These are phyloP conservation scores for Mantis religiosa DNA, from an alignment of 2,888 invertebrate species.

Conservation along the genomic window DNA sequence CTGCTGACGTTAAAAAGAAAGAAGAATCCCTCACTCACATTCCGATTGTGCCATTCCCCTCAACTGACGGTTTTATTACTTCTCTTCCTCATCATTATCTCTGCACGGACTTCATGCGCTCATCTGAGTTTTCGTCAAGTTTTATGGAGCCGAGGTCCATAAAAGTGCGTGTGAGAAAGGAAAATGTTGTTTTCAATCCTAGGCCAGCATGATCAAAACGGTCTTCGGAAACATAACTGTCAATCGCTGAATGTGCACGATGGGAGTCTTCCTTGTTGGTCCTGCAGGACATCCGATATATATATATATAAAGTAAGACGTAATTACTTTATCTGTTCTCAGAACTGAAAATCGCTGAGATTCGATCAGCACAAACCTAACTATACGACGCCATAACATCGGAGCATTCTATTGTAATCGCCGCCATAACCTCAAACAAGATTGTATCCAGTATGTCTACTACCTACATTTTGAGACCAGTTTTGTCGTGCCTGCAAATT, in stretches of 20 bases:
- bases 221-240: not conserved
- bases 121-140: slow-evolving; percentile 1
- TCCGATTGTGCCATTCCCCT: not conserved
- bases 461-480: too few species aligned
- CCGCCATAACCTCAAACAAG: too few species aligned
- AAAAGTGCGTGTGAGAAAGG: not conserved
- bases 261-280: not conserved
- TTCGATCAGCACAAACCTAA: too few species aligned
- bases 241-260: not conserved
- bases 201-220: not conserved
- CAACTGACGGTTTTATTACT: not conserved
- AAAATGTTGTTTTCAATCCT: not conserved
- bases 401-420: too few species aligned
- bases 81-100: not conserved
- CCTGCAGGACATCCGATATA: too few species aligned
- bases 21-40: too few species aligned
- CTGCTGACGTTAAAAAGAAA: not conserved
- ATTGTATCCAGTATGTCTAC: too few species aligned
- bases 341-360: too few species aligned
- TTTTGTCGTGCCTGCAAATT: too few species aligned
- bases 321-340: too few species aligned
- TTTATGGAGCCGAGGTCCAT: slow-evolving; percentile 5
- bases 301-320: too few species aligned
- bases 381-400: too few species aligned
- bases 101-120: not conserved